Evolutionary conservation across 1,140 invertebrate species (phyloP), one percentile per base, ranked within the genome.

Genomic region (Calephelis virginiensis): DNA sequence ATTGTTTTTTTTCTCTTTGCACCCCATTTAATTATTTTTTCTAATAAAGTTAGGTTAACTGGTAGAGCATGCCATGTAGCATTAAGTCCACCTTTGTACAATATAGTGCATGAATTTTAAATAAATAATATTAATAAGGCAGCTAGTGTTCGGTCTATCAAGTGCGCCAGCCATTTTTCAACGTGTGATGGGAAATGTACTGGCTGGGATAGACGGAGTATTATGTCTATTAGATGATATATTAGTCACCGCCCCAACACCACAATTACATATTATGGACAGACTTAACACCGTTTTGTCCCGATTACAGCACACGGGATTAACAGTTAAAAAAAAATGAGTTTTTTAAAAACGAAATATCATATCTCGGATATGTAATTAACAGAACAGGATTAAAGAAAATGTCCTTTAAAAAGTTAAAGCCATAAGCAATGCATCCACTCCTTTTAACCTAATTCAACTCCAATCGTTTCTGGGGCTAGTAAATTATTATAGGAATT

Each of bases 381-480:
- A 40, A 69, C 60, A 76, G 76, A 61, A 50, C 72, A 50, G 80
- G 81, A 0, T 59, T 82, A 37, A 69, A 77, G n/a, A n/a, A 79
- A 72, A 68, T 63, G 61, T 8, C 64, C 67, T 12, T 64, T 68
- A 6, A 80, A 79, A n/a, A 68, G 62, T 78, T 5, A 69, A 64
- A 37, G 75, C 80, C 12, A 75, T 78, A 50, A 5, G 59, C 4
- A 60, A 75, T 9, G 68, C 74, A 0, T 46, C 49, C n/a, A 13
- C 49, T 10, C 73, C 73, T 5, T 12, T 1, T 12, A 74, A 74
- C 59, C 46, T 70, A 43, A 61, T 9, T 17, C 61, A 72, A 37
- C 49, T 78, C 7, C 65, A 70, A 45, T 75, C 73, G 10, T 79
- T 80, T 66, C 64, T 82, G 17, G 76, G 76, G 2, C 28, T 82